Conservation (phyloP, 1,140 invertebrate genomes). For the Ectropis grisescens region DNA sequence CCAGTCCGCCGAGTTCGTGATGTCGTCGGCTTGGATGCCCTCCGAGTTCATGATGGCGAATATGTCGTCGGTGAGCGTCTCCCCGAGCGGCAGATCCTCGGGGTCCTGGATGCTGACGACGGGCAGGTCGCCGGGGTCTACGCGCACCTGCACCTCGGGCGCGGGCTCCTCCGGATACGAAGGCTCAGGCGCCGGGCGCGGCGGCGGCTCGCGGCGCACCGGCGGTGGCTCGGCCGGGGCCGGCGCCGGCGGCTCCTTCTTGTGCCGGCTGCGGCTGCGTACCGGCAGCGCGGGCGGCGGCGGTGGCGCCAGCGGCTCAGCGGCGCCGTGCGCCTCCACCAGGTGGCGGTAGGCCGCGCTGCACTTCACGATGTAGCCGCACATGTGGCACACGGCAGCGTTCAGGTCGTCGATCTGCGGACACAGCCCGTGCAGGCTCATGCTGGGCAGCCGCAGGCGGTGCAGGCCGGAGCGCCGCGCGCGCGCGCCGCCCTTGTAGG, state of each 20-base stretch:
- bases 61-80: constrained; percentile 61
- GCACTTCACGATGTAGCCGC: constrained; percentile 74
- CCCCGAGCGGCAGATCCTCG: constrained; percentile 53
- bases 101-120: constrained; percentile 66
- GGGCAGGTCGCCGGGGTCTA: constrained; percentile 56
- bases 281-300: constrained; percentile 46
- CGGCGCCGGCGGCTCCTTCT: constrained; percentile 50
- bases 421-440: constrained; percentile 74
- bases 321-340: constrained; percentile 39
- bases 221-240: constrained; percentile 37
- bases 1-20: constrained; percentile 55
- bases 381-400: constrained; percentile 75
- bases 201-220: constrained; percentile 43
- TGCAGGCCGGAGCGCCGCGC: constrained; percentile 48
- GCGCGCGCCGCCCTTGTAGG: constrained; percentile 32
- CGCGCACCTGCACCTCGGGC: constrained; percentile 56
- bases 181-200: constrained; percentile 46
- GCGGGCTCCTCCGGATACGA: constrained; percentile 60
- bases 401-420: constrained; percentile 75
- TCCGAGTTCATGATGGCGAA: constrained; percentile 66
- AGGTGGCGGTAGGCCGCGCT: constrained; percentile 74
- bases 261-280: constrained; percentile 50
- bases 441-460: constrained; percentile 48
- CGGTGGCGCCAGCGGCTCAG: constrained; percentile 44
- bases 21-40: constrained; percentile 60